A percentile compares a stretch with the other conserved stretches of the same genome.
These are phyloP conservation scores for Tricholaema leucomelas DNA, from an alignment of 2,113 vertebrate species.

Conservation along the genomic window DNA sequence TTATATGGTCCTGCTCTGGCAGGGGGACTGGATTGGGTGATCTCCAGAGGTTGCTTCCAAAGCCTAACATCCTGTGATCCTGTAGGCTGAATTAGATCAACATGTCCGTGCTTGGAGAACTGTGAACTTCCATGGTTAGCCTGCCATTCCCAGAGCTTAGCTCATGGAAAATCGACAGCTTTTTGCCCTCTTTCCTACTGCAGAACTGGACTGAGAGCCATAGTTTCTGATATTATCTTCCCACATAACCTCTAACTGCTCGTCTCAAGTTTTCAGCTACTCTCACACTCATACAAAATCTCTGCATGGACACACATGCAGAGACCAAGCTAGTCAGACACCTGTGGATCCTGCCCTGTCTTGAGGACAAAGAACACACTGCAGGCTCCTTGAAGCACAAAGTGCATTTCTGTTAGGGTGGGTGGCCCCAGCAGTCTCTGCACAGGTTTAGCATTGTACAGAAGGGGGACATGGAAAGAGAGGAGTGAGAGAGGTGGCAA, in stretches of 20 bases:
- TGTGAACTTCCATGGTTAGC: neutral
- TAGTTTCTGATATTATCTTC: neutral
- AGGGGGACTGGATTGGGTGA: too few species aligned
- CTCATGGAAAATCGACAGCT: neutral
- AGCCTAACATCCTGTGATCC: too few species aligned
- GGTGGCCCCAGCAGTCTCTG: neutral
- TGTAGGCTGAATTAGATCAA: neutral
- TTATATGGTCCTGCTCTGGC: too few species aligned
- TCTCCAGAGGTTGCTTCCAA: too few species aligned
- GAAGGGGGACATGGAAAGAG: neutral
- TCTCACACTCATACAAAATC: neutral
- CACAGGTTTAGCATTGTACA: neutral
- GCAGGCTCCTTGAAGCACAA: neutral
- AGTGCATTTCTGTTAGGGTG: neutral
- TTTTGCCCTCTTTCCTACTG: neutral
- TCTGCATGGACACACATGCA: neutral
- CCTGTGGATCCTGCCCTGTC: fast-evolving
- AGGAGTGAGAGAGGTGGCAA: neutral
- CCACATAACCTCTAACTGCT: neutral
- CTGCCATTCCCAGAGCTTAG: neutral
- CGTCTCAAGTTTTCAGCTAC: neutral
- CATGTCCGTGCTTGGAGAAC: neutral
- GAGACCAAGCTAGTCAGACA: neutral
- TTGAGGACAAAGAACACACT: neutral
- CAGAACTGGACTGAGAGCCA: neutral